Base-by-base conservation (phyloP, 2,113 vertebrate genomes). In the Setophaga petechia region DNA sequence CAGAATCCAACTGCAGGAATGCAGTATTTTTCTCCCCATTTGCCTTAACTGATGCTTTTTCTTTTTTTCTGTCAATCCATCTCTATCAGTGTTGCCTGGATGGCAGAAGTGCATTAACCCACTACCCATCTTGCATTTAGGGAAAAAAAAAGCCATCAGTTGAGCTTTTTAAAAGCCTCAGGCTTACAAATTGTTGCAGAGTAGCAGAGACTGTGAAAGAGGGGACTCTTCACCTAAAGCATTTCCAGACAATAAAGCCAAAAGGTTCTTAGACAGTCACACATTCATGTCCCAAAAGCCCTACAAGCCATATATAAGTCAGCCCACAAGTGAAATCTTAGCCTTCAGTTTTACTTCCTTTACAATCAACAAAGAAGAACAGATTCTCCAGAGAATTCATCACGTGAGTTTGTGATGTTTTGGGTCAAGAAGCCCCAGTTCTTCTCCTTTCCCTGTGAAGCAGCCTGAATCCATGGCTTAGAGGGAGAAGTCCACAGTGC, bases 21-120 rank as follows among this genome's bases (percentile, higher is more conserved):
- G 66, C 69, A 84, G 75, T 89, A 28, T 61, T 96, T 96, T 95
- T 87, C 87, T 90, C 62, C 18, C 54, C 33, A 63, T 94, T 95
- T 94, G 58, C 91, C 54, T 84, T 72, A 94, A 89, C 54, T 67
- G 72, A 79, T 87, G 35, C 4, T 55, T 79, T 68, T 18, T 30
- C 28, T 84, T 66, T 92, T 84, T 67, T 61, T 15, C 27, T 39
- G n/a, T 61, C 75, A 89, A 81, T 88, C 77, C 19, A 55, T 73
- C 66, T 84, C 78, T 82, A 66, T 90, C 68, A 76, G 58, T 76
- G 35, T 62, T 71, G 54, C 67, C 72, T 22, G 35, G 31, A 55
- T 44, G 35, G 93, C 76, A 83, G 81, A 83, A 95, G 33, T 75
- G 37, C 54, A 91, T 84, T 90, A 90, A 90, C 62, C 65, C 68